A percentile compares a stretch with the other conserved stretches of the same genome.
These are phyloP conservation scores for Panagrolaimus sp. DNA, from an alignment of 1,140 invertebrate genomes.

Conservation along the genomic window DNA sequence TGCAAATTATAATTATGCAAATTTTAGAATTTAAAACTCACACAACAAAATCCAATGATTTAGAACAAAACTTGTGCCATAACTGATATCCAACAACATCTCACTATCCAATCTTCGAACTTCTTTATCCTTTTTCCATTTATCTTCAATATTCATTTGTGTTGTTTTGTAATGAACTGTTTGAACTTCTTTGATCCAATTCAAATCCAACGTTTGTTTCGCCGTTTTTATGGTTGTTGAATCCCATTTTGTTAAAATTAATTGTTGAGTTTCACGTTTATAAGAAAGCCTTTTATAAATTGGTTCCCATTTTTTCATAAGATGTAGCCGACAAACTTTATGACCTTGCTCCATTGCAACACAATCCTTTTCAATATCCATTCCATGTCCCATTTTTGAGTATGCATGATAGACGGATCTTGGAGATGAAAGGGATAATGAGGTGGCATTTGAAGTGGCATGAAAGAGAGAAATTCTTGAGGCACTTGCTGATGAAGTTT, in stretches of 20 bases:
- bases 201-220: constrained; percentile 42
- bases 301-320: constrained; percentile 56
- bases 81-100: constrained; percentile 49
- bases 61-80: constrained; percentile 50
- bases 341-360: constrained; percentile 50
- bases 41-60: constrained; percentile 55
- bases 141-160: constrained; percentile 53
- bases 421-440: no score
- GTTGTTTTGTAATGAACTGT: constrained; percentile 41
- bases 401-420: no score
- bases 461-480: no score
- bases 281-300: constrained; percentile 47
- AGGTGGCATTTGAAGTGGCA: no score
- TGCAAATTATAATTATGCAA: constrained; percentile 14
- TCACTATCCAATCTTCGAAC: constrained; percentile 46
- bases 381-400: constrained; percentile 24
- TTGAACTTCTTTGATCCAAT: constrained; percentile 47
- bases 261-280: constrained; percentile 48
- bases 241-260: constrained; percentile 47
- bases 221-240: constrained; percentile 13
- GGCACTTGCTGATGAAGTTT: no score
- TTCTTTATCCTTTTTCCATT: constrained; percentile 57
- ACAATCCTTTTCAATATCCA: constrained; percentile 50
- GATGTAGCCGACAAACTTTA: constrained; percentile 50
- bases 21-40: constrained; percentile 37